phyloP scores from a whole-genome alignment of 2,888 invertebrate genomes.

The Coelopa pilipes region DNA sequence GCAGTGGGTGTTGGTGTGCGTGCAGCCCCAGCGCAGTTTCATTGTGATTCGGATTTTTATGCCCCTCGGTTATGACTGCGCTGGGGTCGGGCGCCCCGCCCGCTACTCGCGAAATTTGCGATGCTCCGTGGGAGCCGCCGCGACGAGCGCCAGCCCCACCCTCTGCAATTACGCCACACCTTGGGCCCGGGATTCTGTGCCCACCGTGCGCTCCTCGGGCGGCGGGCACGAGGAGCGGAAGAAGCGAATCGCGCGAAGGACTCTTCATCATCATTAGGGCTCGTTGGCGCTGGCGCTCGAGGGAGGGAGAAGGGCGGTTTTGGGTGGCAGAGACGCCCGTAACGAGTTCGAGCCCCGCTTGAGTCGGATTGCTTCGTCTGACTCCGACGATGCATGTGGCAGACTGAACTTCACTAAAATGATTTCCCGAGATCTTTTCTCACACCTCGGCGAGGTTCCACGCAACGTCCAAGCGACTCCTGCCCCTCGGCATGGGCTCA shows the following conservation, averaged over 20 bases:
- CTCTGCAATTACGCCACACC: too few relatives aligned
- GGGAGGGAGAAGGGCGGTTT: neutral
- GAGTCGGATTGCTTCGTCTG: too few relatives aligned
- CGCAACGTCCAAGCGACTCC: too few relatives aligned
- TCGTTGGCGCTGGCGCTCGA: neutral
- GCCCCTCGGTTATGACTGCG: conserved; percentile 11
- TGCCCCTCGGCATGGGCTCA: too few relatives aligned
- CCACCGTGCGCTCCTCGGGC: neutral
- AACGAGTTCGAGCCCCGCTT: too few relatives aligned
- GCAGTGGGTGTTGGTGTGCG: neutral
- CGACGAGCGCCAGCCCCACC: neutral
- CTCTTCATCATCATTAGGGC: conserved; percentile 29
- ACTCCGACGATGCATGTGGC: too few relatives aligned
- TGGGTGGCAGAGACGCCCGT: too few relatives aligned
- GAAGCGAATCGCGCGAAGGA: neutral
- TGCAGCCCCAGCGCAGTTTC: conserved; percentile 14
- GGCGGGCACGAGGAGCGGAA: too few relatives aligned
- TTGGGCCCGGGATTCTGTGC: neutral
- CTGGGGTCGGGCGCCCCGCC: neutral
- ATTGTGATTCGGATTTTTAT: conserved; percentile 22
- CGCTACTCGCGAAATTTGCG: neutral
- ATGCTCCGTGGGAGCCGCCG: neutral
- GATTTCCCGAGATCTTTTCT: too few relatives aligned
- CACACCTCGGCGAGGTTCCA: too few relatives aligned
- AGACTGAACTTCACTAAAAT: too few relatives aligned